phyloP scores from a whole-genome alignment of 1,140 invertebrate species.

The Heliconius melpomene region DNA sequence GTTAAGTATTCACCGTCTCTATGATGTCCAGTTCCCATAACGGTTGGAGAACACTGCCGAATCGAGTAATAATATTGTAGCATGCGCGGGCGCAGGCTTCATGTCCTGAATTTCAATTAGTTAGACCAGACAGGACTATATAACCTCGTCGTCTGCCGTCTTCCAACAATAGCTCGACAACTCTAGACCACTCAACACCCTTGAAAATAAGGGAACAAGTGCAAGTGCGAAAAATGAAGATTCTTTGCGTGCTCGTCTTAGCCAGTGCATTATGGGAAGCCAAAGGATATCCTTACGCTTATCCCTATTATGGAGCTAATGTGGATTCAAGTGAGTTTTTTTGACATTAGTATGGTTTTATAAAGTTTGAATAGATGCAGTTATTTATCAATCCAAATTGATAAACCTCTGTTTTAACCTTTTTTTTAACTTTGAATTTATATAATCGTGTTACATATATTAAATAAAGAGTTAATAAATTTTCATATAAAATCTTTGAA shows the following conservation, averaged over 20 bases:
- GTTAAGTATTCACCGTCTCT: constrained; percentile 52
- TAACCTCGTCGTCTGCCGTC: constrained; percentile 51
- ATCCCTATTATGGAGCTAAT: constrained; percentile 64
- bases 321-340: constrained; percentile 66
- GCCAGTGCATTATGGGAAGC: constrained; percentile 56
- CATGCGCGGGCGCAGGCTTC: constrained; percentile 53
- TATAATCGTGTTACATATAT: no score
- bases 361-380: neutral
- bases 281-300: constrained; percentile 60
- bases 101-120: constrained; percentile 70
- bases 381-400: constrained; percentile 14
- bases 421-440: no score
- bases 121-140: constrained; percentile 63
- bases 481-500: no score
- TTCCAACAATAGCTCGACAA: constrained; percentile 57
- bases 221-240: constrained; percentile 52
- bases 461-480: no score
- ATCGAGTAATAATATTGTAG: constrained; percentile 59
- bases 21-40: constrained; percentile 67
- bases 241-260: constrained; percentile 48
- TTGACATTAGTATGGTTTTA: neutral
- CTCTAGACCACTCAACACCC: constrained; percentile 56
- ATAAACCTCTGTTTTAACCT: neutral
- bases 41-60: constrained; percentile 64
- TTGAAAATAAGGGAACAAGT: constrained; percentile 49